phyloP scores from a whole-genome alignment of 2,888 invertebrate genomes.

The Agrotis puta region DNA sequence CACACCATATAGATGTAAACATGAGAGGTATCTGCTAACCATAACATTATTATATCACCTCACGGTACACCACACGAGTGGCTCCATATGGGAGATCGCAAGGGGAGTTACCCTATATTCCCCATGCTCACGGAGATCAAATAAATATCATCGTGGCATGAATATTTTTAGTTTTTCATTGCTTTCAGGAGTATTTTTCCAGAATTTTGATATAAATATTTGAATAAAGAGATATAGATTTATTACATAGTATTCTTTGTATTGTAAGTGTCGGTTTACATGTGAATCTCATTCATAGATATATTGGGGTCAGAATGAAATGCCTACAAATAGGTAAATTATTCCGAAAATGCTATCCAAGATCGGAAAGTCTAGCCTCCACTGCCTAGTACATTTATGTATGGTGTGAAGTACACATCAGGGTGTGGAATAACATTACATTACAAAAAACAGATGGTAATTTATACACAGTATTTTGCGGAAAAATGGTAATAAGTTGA shows the following conservation, averaged over 20 bases:
- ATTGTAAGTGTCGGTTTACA: not conserved
- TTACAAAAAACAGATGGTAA: no score
- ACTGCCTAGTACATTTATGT: not conserved
- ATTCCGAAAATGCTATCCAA: not conserved
- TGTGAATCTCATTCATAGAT: slow-evolving; percentile 23
- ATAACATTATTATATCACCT: slow-evolving; percentile 6
- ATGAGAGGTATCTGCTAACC: slow-evolving; percentile 6
- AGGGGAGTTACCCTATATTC: slow-evolving; percentile 12
- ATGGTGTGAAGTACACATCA: no score
- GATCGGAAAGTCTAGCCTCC: not conserved
- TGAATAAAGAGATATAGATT: not conserved
- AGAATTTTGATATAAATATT: not conserved
- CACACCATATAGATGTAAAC: slow-evolving; percentile 5
- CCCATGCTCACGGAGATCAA: slow-evolving; percentile 48
- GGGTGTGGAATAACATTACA: no score
- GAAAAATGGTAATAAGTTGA: no score
- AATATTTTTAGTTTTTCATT: slow-evolving; percentile 44
- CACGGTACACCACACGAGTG: slow-evolving; percentile 16
- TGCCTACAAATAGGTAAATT: slow-evolving; percentile 23
- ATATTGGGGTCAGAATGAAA: slow-evolving; percentile 22
- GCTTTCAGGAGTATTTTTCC: slow-evolving; percentile 30
- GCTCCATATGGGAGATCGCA: not conserved
- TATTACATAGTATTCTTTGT: not conserved
- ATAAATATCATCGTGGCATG: slow-evolving; percentile 58
- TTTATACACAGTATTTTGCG: no score